Base-by-base conservation (phyloP, 2,888 invertebrate species). In the Netelia melanura region DNA sequence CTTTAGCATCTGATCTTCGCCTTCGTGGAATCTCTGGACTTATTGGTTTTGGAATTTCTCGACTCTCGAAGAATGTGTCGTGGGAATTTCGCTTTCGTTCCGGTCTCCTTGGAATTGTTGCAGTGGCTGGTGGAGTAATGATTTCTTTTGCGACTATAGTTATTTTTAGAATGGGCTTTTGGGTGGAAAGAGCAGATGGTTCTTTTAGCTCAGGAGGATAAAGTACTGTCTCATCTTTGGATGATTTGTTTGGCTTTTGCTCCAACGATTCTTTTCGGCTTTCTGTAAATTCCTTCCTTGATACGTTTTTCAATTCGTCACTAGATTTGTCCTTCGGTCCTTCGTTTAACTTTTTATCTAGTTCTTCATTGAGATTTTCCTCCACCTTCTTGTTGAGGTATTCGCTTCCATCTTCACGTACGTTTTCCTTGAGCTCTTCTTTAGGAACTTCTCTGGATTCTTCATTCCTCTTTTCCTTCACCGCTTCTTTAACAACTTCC, bases 81-180 rank as follows among this genome's bases (percentile, higher is more conserved):
- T 87, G 83, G 38, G 87, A 77, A 11, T 75, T 77, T 48, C 88
- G 86, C 84, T 90, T 91, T 23, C 91, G 86, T 54, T 90, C 89
- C 17, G 90, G 90, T 61, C 89, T 87, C 62, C 87, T 91, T 5
- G 92, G 91, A 38, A 82, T 61, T 76, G 86, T 81, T 9, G 86
- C 61, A 8, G 62, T 62, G n/a, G 85, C 75, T 14, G 76, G 74
- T 11, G 84, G 83, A n/a, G 86, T 54, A n/a, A 58, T 21, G 1
- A 89, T 87, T 76, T 89, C 90, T 70, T 88, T 90, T 44, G 89
- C 88, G 8, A 89, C 65, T 5, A 90, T 74, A 43, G 87, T 88
- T n/a, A 90, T 87, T 86, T 90, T 91, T 71, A 85, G 72, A 23
- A 88, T 58, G 43, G 82, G 77, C 8, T 67, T 43, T 61, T 61